Percentiles rank a stretch among this genome's conserved stretches.
phyloP scores from a whole-genome alignment of 2,888 invertebrate species.

The Dolomedes plantarius region DNA sequence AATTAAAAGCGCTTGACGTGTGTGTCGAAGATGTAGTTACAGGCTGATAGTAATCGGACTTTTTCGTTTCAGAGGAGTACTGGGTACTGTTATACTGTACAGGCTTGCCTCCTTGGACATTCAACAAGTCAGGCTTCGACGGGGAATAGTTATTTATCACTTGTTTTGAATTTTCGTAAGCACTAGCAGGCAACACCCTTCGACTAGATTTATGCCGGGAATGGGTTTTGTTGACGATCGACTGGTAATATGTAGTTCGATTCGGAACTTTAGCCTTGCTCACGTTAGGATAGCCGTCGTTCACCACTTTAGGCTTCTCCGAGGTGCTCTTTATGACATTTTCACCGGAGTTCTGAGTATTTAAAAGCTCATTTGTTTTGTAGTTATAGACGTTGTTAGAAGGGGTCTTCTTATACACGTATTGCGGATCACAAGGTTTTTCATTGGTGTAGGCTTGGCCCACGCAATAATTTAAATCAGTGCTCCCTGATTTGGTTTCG shows the following conservation, averaged over 20 bases:
- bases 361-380: constrained; percentile 54
- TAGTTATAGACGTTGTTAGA: constrained; percentile 48
- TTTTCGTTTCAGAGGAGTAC: constrained; percentile 42
- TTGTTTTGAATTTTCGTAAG: constrained; percentile 51
- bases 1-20: constrained; percentile 33
- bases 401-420: constrained; percentile 36
- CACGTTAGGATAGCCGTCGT: constrained; percentile 29
- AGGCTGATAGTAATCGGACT: constrained; percentile 45
- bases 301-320: constrained; percentile 40
- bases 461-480: constrained; percentile 37
- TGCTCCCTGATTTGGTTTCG: constrained; percentile 20
- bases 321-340: constrained; percentile 13
- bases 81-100: constrained; percentile 48
- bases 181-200: constrained; percentile 58
- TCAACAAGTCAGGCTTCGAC: constrained; percentile 20
- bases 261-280: constrained; percentile 53
- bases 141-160: constrained; percentile 39
- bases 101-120: constrained; percentile 25
- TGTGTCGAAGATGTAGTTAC: constrained; percentile 1
- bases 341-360: constrained; percentile 42
- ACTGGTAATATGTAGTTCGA: constrained; percentile 61
- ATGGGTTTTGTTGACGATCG: constrained; percentile 55
- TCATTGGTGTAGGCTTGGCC: constrained; percentile 46
- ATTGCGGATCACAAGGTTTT: constrained; percentile 62
- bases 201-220: constrained; percentile 59